Conservation (phyloP, 64 coral and sea anemone genomes). For the Actinia equina region DNA sequence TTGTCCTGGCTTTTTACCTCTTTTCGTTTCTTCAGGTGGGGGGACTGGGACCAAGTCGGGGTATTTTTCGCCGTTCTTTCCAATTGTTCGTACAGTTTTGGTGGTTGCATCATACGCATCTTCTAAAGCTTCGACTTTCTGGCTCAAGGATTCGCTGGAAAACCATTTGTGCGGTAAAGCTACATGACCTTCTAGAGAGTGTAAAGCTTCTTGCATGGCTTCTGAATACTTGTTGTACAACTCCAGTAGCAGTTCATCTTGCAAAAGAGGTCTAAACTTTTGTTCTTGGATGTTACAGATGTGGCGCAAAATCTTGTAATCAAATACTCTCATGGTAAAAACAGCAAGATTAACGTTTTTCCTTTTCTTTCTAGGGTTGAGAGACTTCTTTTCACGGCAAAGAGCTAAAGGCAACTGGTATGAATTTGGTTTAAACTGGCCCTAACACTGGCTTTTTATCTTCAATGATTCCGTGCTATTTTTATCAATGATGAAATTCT, state of each 20-base stretch:
- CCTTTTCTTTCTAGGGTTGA: neutral
- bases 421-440: neutral
- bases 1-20: too few species aligned
- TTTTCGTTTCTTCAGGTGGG: too few species aligned
- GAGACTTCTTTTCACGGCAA: slow-evolving; percentile 1
- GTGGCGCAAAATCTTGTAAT: neutral
- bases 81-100: neutral
- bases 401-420: neutral
- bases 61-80: too few species aligned
- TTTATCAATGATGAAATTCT: too few species aligned
- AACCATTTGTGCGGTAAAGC: neutral
- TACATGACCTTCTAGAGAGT: neutral
- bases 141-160: neutral
- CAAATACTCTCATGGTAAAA: neutral
- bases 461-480: too few species aligned
- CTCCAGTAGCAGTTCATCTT: neutral
- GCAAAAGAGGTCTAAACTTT: slow-evolving; percentile 4
- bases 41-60: too few species aligned
- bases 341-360: neutral
- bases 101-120: neutral
- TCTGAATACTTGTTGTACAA: slow-evolving; percentile 13
- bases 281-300: neutral
- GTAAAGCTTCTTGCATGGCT: neutral
- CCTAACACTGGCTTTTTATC: too few species aligned
- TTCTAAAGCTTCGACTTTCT: neutral